A percentile compares a stretch with the other conserved stretches of the same genome.
Evolutionary conservation across 2,113 vertebrate genomes (phyloP).

Genomic region (Strix aluco): DNA sequence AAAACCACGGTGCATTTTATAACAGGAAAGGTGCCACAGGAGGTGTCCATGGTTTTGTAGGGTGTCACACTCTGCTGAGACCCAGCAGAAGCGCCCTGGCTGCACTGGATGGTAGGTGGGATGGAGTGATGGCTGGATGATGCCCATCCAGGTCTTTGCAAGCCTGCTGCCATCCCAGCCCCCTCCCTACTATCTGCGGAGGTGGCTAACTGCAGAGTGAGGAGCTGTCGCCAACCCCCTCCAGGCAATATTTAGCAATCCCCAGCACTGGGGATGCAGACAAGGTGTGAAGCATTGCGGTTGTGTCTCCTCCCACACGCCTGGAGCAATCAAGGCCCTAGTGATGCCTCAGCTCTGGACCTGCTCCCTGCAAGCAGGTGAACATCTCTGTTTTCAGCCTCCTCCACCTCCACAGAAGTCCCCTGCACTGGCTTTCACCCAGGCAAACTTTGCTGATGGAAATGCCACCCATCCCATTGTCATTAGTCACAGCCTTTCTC

Average conservation of each 20-base stretch:
- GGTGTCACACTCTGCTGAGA: background rate
- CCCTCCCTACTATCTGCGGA: background rate
- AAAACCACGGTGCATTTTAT: background rate
- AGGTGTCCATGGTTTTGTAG: rapidly evolving
- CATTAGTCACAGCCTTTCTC: background rate
- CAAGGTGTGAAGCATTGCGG: background rate
- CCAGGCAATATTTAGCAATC: background rate
- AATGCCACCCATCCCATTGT: background rate
- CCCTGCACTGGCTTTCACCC: background rate
- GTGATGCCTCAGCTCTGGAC: background rate
- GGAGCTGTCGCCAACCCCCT: background rate
- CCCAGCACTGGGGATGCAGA: background rate
- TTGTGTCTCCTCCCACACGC: background rate
- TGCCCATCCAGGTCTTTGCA: background rate
- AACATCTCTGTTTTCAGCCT: background rate
- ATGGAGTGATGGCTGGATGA: rapidly evolving
- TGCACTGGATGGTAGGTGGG: background rate
- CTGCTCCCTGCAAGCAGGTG: background rate
- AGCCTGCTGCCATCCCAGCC: background rate
- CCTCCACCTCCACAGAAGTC: background rate
- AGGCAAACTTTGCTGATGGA: background rate
- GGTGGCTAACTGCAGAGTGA: background rate
- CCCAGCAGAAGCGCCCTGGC: background rate
- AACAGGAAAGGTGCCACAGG: background rate
- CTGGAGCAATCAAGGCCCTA: background rate